Base-by-base conservation (phyloP, 1,140 invertebrate species). In the Tetramorium alpestre region DNA sequence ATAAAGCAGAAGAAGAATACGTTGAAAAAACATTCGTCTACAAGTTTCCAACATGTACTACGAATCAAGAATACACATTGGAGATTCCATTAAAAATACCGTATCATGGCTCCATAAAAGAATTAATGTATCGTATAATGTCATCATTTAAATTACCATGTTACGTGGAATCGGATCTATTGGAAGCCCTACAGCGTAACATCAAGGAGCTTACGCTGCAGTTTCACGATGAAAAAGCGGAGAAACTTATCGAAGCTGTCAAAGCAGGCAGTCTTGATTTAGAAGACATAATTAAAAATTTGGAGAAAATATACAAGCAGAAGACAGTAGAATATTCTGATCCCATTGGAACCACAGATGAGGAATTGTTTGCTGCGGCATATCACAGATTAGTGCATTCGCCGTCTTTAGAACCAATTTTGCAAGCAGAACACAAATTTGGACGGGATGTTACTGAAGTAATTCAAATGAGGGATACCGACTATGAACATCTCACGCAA, bases 351-450 rank as follows among this genome's bases (percentile, higher is more conserved):
- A 96, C 97, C 1, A 97, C 97, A 0, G 97, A 98, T 93, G 97
- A 98, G 92, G 97, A 97, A 93, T 95, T 98, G 22, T 97, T 98
- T 95, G 97, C 97, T 25, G 97, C 97, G 11, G 97, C 98, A 54
- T 98, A 98, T 95, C 97, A 98, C 93, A 96, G 96, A 91, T 93
- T 98, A 56, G 97, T 98, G 6, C 98, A 98, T 93, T 98, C 98
- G 0, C 97, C 97, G 4, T 97, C 97, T 6, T 92, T 98, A 25
- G 97, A 97, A 91, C 97, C 97, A 0, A 97, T 98, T 87, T 94
- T 98, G 38, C 97, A 98, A 93, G 96, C 98, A 58, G 98, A 98
- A 94, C 97, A 97, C 92, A 96, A 97, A 44, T 98, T 97, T 95
- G 97, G 97, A n/a, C 95, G 97, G 85, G 96, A 97, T 81, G 96